These are phyloP conservation scores for Dicrurus megarhynchus DNA, from an alignment of 2,113 vertebrate species.

Conservation along the genomic window DNA sequence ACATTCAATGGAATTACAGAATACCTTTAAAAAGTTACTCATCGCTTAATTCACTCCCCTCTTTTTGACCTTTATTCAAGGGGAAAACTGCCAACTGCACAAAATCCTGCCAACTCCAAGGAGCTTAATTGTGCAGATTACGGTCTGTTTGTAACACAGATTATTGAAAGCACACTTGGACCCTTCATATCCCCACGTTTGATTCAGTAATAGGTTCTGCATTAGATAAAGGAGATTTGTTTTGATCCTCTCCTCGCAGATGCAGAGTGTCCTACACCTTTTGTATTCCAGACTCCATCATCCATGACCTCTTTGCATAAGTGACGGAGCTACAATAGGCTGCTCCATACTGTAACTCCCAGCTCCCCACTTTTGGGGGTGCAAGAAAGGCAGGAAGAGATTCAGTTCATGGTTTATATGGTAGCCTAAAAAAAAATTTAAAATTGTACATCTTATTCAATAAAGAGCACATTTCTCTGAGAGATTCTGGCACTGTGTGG, in stretches of 20 bases:
- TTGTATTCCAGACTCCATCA: background rate
- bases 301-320: background rate
- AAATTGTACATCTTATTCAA: background rate
- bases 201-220: slow-evolving; percentile 40
- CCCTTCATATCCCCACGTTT: background rate
- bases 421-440: background rate
- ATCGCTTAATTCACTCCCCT: background rate
- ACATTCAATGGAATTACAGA: background rate
- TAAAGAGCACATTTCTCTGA: background rate
- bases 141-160: slow-evolving; percentile 62
- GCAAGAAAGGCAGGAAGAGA: background rate
- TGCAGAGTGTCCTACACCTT: slow-evolving; percentile 14
- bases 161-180: slow-evolving; percentile 64
- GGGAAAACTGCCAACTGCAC: slow-evolving; percentile 48
- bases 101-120: slow-evolving; percentile 57
- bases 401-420: background rate
- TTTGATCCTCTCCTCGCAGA: slow-evolving; percentile 7
- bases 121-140: slow-evolving; percentile 68
- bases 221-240: slow-evolving; percentile 56
- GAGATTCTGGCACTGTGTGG: background rate
- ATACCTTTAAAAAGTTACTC: slow-evolving; percentile 1
- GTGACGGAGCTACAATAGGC: background rate
- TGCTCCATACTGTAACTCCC: background rate
- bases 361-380: background rate
- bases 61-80: slow-evolving; percentile 58